Conservation (phyloP, 2,113 vertebrate genomes). For the Saimiri boliviensis region DNA sequence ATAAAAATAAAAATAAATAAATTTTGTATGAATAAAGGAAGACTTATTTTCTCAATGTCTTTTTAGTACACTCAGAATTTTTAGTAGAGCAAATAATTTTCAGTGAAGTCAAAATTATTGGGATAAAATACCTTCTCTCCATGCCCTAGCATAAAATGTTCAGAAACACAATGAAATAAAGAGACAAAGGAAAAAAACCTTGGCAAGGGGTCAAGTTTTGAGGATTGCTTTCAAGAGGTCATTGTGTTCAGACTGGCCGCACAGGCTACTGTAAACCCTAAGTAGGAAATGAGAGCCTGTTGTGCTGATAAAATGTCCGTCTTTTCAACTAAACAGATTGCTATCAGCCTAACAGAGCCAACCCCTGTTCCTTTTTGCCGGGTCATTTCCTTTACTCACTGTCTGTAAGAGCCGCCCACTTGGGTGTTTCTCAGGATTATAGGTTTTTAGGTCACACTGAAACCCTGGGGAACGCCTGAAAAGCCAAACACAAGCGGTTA, state of each 20-base stretch:
- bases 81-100: neutral
- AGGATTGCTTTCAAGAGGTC: constrained; percentile 5
- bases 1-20: too few species aligned
- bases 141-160: neutral
- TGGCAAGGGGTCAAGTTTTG: constrained; percentile 18
- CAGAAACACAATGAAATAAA: neutral
- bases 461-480: constrained; percentile 31
- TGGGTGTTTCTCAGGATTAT: constrained; percentile 69
- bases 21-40: neutral
- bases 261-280: constrained; percentile 39
- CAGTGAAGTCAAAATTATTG: neutral
- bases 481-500: neutral
- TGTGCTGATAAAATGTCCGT: constrained; percentile 15
- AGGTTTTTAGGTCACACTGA: constrained; percentile 57
- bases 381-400: constrained; percentile 79
- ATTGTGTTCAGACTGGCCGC: constrained; percentile 52
- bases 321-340: constrained; percentile 75
- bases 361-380: constrained; percentile 63
- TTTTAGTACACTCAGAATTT: neutral
- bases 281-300: constrained; percentile 62
- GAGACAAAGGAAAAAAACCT: neutral
- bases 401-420: constrained; percentile 75
- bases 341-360: constrained; percentile 57
- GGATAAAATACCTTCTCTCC: neutral
- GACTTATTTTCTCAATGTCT: neutral